These are phyloP conservation scores for Leptothorax acervorum DNA, from an alignment of 2,888 invertebrate genomes.

Conservation along the genomic window DNA sequence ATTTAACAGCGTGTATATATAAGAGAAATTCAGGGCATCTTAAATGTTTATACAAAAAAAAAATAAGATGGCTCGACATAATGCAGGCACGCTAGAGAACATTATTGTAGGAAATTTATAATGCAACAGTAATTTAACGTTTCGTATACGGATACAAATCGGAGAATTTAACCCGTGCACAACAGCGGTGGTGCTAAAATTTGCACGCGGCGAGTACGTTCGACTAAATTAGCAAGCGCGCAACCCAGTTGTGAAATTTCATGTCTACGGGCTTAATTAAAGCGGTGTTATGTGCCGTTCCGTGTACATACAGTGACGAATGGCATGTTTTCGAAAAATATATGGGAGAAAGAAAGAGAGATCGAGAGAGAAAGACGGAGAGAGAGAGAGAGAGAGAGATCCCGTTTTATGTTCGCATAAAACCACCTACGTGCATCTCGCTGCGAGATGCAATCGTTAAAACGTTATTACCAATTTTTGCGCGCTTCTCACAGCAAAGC, in stretches of 20 bases:
- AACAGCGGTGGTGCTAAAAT: slow-evolving; percentile 18
- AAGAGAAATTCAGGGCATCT: neutral
- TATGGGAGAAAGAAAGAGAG: neutral
- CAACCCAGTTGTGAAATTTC: slow-evolving; percentile 49
- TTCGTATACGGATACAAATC: slow-evolving; percentile 20
- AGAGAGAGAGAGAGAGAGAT: neutral
- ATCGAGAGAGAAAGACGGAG: neutral
- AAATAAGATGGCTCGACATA: neutral
- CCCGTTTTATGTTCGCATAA: slow-evolving; percentile 4
- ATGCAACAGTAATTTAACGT: slow-evolving; percentile 31
- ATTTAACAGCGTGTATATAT: too few relatives aligned
- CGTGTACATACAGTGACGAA: slow-evolving; percentile 5
- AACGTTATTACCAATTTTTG: slow-evolving; percentile 31
- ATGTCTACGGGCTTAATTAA: slow-evolving; percentile 43
- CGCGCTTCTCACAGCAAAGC: neutral
- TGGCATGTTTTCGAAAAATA: slow-evolving; percentile 22
- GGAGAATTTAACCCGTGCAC: neutral
- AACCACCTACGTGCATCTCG: slow-evolving; percentile 5
- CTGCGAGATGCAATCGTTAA: slow-evolving; percentile 13
- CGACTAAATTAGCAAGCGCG: slow-evolving; percentile 32
- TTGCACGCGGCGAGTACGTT: slow-evolving; percentile 26
- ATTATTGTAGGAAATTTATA: slow-evolving; percentile 28
- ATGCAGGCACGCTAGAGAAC: neutral
- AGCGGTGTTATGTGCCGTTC: slow-evolving; percentile 1
- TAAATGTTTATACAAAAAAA: neutral